Evolutionary conservation across 1,140 invertebrate species (phyloP).

Genomic region (Drosophila saltans): DNA sequence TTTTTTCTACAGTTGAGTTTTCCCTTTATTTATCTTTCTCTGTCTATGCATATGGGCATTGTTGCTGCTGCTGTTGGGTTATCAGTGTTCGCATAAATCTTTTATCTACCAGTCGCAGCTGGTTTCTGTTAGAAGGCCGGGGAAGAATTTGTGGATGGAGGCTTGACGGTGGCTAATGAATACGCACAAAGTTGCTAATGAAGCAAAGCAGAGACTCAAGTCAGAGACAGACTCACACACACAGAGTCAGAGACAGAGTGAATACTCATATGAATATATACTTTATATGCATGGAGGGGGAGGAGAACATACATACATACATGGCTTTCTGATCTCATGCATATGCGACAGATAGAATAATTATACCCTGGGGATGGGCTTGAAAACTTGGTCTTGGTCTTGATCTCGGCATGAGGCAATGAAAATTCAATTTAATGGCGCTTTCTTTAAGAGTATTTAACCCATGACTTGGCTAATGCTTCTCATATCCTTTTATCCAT

Average conservation of each 20-base stretch:
- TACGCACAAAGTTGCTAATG: conserved; percentile 80
- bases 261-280: conserved; percentile 44
- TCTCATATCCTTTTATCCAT: not conserved
- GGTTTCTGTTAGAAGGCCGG: conserved; percentile 36
- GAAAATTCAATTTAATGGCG: conserved; percentile 17
- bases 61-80: conserved; percentile 53
- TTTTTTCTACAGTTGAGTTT: conserved; percentile 19
- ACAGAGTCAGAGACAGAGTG: conserved; percentile 15
- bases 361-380: conserved; percentile 48
- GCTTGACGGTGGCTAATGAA: conserved; percentile 67
- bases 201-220: conserved; percentile 42
- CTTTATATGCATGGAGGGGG: conserved; percentile 16
- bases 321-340: conserved; percentile 55
- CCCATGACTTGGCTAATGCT: conserved; percentile 1
- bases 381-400: not conserved
- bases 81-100: conserved; percentile 78
- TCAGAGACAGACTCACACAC: not conserved
- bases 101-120: conserved; percentile 76
- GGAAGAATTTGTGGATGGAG: not conserved
- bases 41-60: conserved; percentile 59
- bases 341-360: conserved; percentile 79
- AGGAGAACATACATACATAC: conserved; percentile 21
- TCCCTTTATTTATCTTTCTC: conserved; percentile 56
- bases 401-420: conserved; percentile 11
- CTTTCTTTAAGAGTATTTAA: conserved; percentile 5